Evolutionary conservation across 2,113 vertebrate species (phyloP).

Genomic region (Phrynosoma blainvillii): DNA sequence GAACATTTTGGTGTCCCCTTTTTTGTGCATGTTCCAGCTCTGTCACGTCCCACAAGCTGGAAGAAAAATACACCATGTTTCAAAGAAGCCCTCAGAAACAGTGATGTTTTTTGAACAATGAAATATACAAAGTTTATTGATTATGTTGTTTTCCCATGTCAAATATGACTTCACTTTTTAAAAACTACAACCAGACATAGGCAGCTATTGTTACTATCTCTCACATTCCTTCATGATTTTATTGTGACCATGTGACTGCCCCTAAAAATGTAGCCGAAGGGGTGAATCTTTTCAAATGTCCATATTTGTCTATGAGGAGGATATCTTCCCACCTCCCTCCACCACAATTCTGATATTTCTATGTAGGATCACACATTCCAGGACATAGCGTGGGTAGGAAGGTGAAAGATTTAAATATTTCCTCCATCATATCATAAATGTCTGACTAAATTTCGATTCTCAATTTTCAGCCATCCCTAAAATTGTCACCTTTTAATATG

Average conservation of each 20-base stretch:
- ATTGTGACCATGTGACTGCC: not conserved
- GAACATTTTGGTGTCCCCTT: no score
- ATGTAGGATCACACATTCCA: not conserved
- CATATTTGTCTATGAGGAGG: not conserved
- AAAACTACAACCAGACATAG: not conserved
- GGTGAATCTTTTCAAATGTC: not conserved
- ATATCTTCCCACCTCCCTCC: no score
- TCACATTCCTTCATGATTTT: not conserved
- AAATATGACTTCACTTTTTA: not conserved
- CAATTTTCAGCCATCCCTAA: no score
- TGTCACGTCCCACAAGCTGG: no score
- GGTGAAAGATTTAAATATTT: not conserved
- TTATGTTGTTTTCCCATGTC: not conserved
- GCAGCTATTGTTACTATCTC: no score
- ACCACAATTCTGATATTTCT: no score
- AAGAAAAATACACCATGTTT: not conserved
- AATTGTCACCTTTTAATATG: not conserved
- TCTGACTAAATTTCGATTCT: not conserved
- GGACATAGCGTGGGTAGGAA: not conserved
- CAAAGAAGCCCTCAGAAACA: not conserved
- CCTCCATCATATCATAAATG: not conserved
- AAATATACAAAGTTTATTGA: slow-evolving; percentile 28
- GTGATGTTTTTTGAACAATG: not conserved
- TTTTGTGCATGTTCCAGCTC: no score
- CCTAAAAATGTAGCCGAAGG: not conserved